Evolutionary conservation across 1,140 invertebrate genomes (phyloP).

Genomic region (Bombus balteatus): DNA sequence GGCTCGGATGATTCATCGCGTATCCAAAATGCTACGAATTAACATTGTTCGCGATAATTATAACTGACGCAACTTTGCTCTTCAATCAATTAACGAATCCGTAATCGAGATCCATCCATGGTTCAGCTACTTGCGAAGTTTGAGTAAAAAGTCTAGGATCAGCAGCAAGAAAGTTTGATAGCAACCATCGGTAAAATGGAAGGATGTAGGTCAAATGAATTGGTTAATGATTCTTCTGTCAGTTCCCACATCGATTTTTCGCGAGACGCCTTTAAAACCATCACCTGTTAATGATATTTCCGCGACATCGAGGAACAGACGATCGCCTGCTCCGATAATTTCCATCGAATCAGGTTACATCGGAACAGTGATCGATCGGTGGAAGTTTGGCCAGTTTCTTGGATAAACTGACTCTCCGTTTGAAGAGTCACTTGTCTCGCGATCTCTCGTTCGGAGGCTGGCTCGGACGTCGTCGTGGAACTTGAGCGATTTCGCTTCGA

Average conservation of each 20-base stretch:
- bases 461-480: background rate
- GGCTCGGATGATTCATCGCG: background rate
- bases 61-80: too few species aligned
- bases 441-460: background rate
- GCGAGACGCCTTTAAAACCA: slow-evolving; percentile 22
- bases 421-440: background rate
- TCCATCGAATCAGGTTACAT: background rate
- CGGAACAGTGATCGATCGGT: background rate
- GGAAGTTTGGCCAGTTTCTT: background rate
- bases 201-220: background rate
- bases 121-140: background rate
- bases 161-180: background rate
- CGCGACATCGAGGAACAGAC: too few species aligned
- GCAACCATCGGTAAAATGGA: background rate
- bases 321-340: background rate
- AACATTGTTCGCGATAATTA: too few species aligned
- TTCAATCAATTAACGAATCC: too few species aligned
- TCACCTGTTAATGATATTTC: background rate
- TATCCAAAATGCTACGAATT: too few species aligned
- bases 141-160: background rate
- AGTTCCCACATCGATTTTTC: background rate
- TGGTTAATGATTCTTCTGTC: background rate
- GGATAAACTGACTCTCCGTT: slow-evolving; percentile 9
- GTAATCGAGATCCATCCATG: too few species aligned
- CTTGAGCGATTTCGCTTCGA: background rate